Base-by-base conservation (phyloP, 2,797 vertebrate species). In the Semaprochilodus insignis region DNA sequence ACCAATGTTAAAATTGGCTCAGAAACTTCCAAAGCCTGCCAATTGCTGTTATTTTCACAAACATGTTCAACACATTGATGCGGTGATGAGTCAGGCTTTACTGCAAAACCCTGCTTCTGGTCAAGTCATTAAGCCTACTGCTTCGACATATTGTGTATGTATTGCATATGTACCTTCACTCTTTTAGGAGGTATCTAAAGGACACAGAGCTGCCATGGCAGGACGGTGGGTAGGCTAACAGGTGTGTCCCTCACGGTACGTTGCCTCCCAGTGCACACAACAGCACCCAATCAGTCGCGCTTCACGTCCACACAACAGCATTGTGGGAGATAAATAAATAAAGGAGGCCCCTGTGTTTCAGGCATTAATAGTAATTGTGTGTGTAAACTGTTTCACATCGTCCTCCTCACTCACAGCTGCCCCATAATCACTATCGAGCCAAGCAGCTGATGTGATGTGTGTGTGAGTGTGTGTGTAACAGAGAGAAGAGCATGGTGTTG, bases 281-380 rank as follows among this genome's bases (percentile, higher is more conserved):
- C 65, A 90, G 86, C 60, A 88, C 85, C 90, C 88, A 93, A 95
- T 95, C 93, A 94, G 94, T 93, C 87, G 88, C 90, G 93, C 94
- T 94, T 93, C 92, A 91, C 78, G 34, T 93, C 91, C 89, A 91
- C 89, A 89, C 89, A 91, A 90, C 88, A 90, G 84, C 90, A 88
- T 85, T 79, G 85, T 85, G 88, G 76, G 81, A 88, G 83, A 87
- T 88, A 91, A 92, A 90, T 91, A 89, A 91, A 91, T 87, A 90
- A 90, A 83, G 15, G 90, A 90, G 90, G 86, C 93, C 69, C 93
- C 90, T 92, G 94, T 93, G 93, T 93, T 91, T 91, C 86, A 79
- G 86, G 88, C 93, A 94, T 95, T 94, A 94, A 93, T 94, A 93
- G 93, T 95, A 94, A 95, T 94, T 94, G 93, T 93, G 93, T 94